Evolutionary conservation across 2,888 invertebrate species (phyloP).

Genomic region (Ectemnius cavifrons): DNA sequence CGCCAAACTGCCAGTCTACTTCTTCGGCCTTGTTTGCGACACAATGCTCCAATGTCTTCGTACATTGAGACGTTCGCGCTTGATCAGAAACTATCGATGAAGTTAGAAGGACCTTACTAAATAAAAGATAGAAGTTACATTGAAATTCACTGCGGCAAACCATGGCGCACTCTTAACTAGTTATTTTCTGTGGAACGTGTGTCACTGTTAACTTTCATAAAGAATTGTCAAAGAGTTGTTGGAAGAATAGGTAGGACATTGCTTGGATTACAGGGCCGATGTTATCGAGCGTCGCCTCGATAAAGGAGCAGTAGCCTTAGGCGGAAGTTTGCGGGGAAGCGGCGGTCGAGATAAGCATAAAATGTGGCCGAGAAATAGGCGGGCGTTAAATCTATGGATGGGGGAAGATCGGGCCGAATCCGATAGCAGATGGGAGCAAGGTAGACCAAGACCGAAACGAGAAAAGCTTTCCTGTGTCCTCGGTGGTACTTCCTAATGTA

Average conservation of each 20-base stretch:
- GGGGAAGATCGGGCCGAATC: constrained; percentile 27
- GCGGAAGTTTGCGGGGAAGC: constrained; percentile 12
- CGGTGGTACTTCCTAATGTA: constrained; percentile 65
- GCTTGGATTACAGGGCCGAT: too few species aligned
- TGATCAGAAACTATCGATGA: neutral
- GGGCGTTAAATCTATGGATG: constrained; percentile 11
- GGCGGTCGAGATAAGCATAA: neutral
- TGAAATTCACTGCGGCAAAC: too few species aligned
- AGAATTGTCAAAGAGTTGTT: too few species aligned
- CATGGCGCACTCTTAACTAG: too few species aligned
- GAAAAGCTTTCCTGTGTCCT: constrained; percentile 67
- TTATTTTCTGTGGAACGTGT: too few species aligned
- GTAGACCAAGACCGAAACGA: constrained; percentile 35
- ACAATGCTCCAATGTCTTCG: constrained; percentile 9
- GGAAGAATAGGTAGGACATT: too few species aligned
- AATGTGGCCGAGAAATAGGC: constrained; percentile 14
- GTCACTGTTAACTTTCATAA: too few species aligned
- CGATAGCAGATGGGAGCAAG: constrained; percentile 29
- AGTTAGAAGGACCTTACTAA: neutral
- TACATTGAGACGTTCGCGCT: neutral
- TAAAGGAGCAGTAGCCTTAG: neutral
- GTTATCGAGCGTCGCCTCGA: neutral
- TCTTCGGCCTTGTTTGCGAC: constrained; percentile 32
- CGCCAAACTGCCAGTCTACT: neutral
- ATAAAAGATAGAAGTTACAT: neutral